Evolutionary conservation across 2,113 vertebrate species (phyloP), one percentile per base, ranked within the genome.

Genomic region (Psettodes erumei): DNA sequence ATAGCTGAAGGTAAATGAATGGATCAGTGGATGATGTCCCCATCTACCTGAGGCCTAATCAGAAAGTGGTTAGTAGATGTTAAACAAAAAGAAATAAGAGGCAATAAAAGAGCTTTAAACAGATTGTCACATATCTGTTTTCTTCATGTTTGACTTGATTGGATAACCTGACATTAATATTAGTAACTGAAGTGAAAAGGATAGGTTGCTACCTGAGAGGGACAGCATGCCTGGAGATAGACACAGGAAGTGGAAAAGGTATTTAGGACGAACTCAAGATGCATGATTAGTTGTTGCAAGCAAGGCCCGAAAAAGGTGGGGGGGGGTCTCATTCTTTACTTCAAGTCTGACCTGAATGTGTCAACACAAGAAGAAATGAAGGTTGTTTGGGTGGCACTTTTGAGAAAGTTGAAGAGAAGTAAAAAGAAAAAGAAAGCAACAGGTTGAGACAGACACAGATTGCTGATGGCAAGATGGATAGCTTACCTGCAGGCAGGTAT

Each of bases 401-500:
- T 27, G n/a, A 70, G 51, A 65, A 30, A 51, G 15, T 28, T 54
- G 28, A 78, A 64, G 19, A 65, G 8, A 68, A 72, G 78, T n/a
- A 12, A 38, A 71, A 38, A 58, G 48, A 45, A 23, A 54, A 15
- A 54, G 19, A 58, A 71, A 75, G 35, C 18, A 38, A 21, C 33
- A 83, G 42, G 30, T 63, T 61, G 75, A 51, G 51, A 77, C 65
- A 69, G 70, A 86, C 25, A 38, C 6, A 54, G 4, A 40, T 25
- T 48, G 37, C 54, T 65, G n/a, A n/a, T 59, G 42, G n/a, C 15
- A 55, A 3, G 3, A 38, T 7, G 32, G 55, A 71, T 63, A 23
- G 83, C 93, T 94, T 89, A 98, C 98, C 97, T 94, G 94, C 93
- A 0, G 98, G 98, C 81, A 97, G 85, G 54, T 89, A 42, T 70